Percentiles rank a stretch among this genome's conserved stretches.
These are phyloP conservation scores for Eulimnadia texana DNA, from an alignment of 1,140 invertebrate species.

Conservation along the genomic window DNA sequence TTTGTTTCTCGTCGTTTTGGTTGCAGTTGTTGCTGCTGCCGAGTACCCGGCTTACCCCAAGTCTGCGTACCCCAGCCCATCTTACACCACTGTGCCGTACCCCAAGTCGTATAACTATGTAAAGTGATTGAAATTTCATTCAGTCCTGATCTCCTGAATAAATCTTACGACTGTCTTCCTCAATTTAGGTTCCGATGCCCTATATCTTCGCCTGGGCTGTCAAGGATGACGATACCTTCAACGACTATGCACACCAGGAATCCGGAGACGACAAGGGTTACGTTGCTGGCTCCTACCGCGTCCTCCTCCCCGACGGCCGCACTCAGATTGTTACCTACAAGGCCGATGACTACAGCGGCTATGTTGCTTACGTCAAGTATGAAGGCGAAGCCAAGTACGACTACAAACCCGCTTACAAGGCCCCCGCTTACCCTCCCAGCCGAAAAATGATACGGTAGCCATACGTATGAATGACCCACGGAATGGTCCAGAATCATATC, in stretches of 20 bases:
- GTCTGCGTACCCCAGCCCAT: constrained; percentile 5
- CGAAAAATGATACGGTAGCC: too few species aligned
- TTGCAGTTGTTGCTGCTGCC: constrained; percentile 13
- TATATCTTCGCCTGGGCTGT: constrained; percentile 62
- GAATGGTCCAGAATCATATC: too few species aligned
- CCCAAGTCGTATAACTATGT: constrained; percentile 5
- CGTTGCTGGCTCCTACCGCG: too few species aligned
- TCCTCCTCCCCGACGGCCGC: too few species aligned
- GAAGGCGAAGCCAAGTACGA: too few species aligned
- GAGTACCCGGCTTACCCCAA: constrained; percentile 9
- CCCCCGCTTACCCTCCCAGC: too few species aligned
- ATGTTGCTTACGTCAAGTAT: constrained; percentile 21
- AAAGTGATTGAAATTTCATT: not conserved
- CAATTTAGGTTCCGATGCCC: constrained; percentile 14
- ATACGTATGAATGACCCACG: too few species aligned
- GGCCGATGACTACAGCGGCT: constrained; percentile 19
- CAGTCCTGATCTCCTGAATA: not conserved
- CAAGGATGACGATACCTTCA: constrained; percentile 46
- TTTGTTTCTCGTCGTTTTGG: constrained; percentile 9
- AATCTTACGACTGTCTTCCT: not conserved
- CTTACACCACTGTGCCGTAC: constrained; percentile 2
- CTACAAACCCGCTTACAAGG: too few species aligned
- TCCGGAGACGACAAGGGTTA: too few species aligned
- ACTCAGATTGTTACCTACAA: too few species aligned
- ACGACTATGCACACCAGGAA: constrained; percentile 58